Percentiles rank a stretch among this genome's conserved stretches.
Conservation (phyloP, 1,140 invertebrate species). For the Zeugodacus cucurbitae region DNA sequence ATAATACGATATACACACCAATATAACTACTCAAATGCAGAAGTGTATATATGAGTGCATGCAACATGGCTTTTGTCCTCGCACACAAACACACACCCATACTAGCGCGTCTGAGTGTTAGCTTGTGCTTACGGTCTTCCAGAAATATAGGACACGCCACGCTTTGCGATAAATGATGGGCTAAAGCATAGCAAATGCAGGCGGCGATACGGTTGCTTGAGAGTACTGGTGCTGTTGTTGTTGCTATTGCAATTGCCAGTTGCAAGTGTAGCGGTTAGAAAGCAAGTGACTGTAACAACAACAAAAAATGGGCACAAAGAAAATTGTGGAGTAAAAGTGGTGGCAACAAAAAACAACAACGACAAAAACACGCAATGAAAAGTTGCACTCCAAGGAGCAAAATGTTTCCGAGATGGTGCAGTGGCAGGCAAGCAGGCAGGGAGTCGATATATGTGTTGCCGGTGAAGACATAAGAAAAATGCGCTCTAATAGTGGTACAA, state of each 20-base stretch:
- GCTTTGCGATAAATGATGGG: neutral
- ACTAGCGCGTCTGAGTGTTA: neutral
- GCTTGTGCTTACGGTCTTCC: neutral
- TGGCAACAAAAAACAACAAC: neutral
- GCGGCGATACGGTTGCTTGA: neutral
- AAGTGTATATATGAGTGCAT: neutral
- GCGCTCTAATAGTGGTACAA: neutral
- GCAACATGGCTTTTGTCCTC: neutral
- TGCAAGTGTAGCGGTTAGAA: neutral
- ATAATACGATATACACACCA: neutral
- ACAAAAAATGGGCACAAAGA: neutral
- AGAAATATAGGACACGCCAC: slow-evolving; percentile 17
- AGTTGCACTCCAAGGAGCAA: neutral
- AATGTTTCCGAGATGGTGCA: neutral
- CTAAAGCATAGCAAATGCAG: neutral
- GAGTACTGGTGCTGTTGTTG: neutral
- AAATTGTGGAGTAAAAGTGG: neutral
- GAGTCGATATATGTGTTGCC: neutral
- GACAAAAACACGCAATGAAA: neutral
- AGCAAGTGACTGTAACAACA: neutral
- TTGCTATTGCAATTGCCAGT: neutral
- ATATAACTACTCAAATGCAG: neutral
- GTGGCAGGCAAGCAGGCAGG: too few species aligned
- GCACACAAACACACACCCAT: neutral
- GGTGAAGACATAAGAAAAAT: neutral